Base-by-base conservation (phyloP, 1,140 invertebrate species). In the Stenopsyche tienmushanensis region DNA sequence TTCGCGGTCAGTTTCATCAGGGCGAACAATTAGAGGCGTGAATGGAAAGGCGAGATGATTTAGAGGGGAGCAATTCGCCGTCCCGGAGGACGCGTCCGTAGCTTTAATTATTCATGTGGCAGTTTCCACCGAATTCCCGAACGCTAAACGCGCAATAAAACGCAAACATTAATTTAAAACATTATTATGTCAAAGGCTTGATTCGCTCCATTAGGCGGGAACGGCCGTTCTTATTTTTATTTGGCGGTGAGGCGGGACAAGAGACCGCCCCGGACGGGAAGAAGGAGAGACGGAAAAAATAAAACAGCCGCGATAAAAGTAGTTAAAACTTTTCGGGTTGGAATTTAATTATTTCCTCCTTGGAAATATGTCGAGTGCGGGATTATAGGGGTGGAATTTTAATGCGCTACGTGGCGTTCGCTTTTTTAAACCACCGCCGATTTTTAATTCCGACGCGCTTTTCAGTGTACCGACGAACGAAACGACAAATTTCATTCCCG, bases 191-290 rank as follows among this genome's bases (percentile, higher is more conserved):
- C 67, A 69, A 69, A 64, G 41, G 49, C 62, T 68, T 68, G 59
- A 68, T 68, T 64, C 66, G 66, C 62, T 64, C 66, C 66, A 68
- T 68, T 68, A 68, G 62, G 54, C 63, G 66, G 29, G 62, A 68
- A 68, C 63, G 66, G 57, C 53, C 42, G 42, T 63, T 68, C 64
- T 68, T 68, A 68, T 68, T 68, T 68, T 68, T 68, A 68, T 68
- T 68, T 68, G 24, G 62, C 26, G n/a, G 45, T 7, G 34, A 17
- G 54, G 21, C 29, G 54, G 26, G 13, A 3, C 50, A 15, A 15
- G 50, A n/a, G 50, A 54, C 9, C 9, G 50, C 5, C 15, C 9
- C 24, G 15, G 3, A 24, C 29, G 17, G 18, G 62, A n/a, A 1
- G 24, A 20, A 49, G 62, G 26, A 34, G n/a, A 20, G 47, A 29